Percentiles rank a stretch among this genome's conserved stretches.
Conservation (phyloP, 2,113 vertebrate species). For the Aramus guarauna region DNA sequence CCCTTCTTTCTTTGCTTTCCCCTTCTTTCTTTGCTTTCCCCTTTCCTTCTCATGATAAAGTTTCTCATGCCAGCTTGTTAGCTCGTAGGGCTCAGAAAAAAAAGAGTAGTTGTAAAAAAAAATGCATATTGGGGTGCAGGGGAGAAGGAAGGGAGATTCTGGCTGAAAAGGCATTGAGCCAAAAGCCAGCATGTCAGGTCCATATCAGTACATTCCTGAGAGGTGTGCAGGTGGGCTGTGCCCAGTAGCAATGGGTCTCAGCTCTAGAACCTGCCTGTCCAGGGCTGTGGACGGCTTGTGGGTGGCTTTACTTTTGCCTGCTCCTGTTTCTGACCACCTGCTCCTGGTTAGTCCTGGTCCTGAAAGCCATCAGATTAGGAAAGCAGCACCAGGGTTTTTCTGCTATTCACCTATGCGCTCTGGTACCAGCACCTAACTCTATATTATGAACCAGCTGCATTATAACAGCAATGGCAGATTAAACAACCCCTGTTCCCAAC, state of each 20-base stretch:
- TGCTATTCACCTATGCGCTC: background rate
- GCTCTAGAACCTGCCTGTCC: background rate
- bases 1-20: too few species aligned
- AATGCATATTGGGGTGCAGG: background rate
- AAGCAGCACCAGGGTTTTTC: background rate
- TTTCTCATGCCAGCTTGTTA: background rate
- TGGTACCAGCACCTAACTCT: background rate
- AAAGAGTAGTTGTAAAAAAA: background rate
- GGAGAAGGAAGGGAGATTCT: background rate
- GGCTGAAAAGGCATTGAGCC: background rate
- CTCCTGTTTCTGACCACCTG: background rate
- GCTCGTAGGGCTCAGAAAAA: background rate
- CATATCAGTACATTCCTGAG: background rate
- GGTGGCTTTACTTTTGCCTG: background rate
- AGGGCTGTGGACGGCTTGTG: fast-evolving
- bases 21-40: too few species aligned
- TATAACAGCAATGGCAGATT: background rate
- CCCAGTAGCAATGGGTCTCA: background rate
- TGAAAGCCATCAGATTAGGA: background rate
- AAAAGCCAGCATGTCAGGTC: background rate
- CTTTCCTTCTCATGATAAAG: background rate
- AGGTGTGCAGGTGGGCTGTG: fast-evolving
- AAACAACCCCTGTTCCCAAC: background rate
- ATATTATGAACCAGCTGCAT: background rate
- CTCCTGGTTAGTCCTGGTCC: background rate